Evolutionary conservation across 2,888 invertebrate genomes (phyloP).

Genomic region (Lepidocyrtinus sp.): DNA sequence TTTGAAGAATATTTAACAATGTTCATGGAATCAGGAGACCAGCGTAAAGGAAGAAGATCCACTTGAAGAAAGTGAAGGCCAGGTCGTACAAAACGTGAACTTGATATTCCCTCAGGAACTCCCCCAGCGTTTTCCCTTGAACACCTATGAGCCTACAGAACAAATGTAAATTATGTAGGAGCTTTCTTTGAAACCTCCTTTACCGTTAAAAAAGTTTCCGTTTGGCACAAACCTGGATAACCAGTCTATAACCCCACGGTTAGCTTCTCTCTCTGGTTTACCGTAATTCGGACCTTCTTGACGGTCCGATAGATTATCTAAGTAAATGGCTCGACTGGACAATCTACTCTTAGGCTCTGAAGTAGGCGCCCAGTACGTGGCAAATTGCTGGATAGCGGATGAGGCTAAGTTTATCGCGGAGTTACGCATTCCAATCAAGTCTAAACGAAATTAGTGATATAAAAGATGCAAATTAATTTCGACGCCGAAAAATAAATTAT

Average conservation of each 20-base stretch:
- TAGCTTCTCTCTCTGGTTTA: conserved; percentile 38
- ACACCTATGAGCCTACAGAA: conserved; percentile 62
- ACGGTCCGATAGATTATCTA: conserved; percentile 41
- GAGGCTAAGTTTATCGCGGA: conserved; percentile 28
- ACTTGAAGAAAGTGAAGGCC: conserved; percentile 69
- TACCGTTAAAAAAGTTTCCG: background rate
- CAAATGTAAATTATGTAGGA: background rate
- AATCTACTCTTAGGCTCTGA: too few relatives aligned
- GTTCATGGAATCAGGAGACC: conserved; percentile 69
- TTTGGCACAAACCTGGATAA: conserved; percentile 45
- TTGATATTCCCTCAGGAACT: conserved; percentile 69
- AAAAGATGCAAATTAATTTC: too few relatives aligned
- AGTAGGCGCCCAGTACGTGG: conserved; percentile 21
- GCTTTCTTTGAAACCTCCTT: background rate
- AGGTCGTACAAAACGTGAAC: conserved; percentile 70
- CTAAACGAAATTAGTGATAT: too few relatives aligned
- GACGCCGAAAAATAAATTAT: too few relatives aligned
- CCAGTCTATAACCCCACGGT: conserved; percentile 68
- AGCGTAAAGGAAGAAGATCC: conserved; percentile 70
- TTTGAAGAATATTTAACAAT: too few relatives aligned
- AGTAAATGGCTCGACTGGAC: too few relatives aligned
- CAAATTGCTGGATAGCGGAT: conserved; percentile 29
- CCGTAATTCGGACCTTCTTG: conserved; percentile 44
- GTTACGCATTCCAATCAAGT: background rate
- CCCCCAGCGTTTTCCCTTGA: conserved; percentile 68